Conservation (phyloP, 1,140 invertebrate species). For the Luehdorfia chinensis region DNA sequence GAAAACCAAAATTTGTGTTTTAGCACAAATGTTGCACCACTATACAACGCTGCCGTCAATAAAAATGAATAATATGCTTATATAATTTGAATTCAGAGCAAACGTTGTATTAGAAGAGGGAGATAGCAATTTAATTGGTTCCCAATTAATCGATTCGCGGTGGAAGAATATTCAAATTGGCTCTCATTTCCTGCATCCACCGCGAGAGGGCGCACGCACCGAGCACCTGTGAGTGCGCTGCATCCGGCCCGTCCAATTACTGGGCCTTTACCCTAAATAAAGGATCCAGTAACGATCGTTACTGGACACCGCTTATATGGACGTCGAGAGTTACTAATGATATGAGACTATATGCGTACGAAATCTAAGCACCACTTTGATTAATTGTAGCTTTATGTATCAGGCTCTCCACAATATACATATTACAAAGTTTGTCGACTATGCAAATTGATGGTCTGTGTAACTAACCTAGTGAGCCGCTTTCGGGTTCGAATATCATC, state of each 20-base stretch:
- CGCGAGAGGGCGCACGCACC: slow-evolving; percentile 48
- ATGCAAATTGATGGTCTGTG: too few species aligned
- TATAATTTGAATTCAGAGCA: too few species aligned
- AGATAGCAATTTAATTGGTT: slow-evolving; percentile 28
- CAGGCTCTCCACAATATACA: neutral
- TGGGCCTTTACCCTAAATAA: slow-evolving; percentile 58
- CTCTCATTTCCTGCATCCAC: slow-evolving; percentile 48
- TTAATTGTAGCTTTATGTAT: slow-evolving; percentile 2
- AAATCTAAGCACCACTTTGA: slow-evolving; percentile 5
- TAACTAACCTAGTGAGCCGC: too few species aligned
- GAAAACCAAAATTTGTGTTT: too few species aligned
- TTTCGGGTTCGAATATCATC: too few species aligned
- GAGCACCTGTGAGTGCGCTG: slow-evolving; percentile 58
- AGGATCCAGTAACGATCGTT: slow-evolving; percentile 52
- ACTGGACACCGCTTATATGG: slow-evolving; percentile 49
- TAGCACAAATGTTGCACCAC: too few species aligned
- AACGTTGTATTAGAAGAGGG: too few species aligned
- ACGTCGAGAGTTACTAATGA: slow-evolving; percentile 45
- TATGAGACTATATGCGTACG: slow-evolving; percentile 21
- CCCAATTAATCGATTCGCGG: slow-evolving; percentile 54
- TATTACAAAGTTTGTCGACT: neutral
- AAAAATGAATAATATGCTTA: too few species aligned
- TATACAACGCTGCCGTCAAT: too few species aligned
- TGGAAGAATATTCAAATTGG: slow-evolving; percentile 64
- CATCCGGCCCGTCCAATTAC: slow-evolving; percentile 65